Percentiles rank a stretch among this genome's conserved stretches.
Conservation (phyloP, 2,113 vertebrate genomes). For the Tyto alba region DNA sequence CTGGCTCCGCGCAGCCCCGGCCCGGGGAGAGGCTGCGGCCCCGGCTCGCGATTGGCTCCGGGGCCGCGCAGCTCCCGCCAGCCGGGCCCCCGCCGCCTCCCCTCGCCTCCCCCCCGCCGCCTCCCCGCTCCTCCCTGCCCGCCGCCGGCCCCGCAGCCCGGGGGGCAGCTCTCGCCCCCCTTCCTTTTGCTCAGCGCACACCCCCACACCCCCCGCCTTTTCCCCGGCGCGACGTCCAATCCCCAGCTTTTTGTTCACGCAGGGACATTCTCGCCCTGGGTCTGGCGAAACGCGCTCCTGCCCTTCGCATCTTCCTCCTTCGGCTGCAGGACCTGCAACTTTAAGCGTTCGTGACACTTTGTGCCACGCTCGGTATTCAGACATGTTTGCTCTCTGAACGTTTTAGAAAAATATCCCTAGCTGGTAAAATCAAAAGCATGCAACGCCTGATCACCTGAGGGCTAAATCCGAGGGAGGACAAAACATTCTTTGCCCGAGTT, state of each 20-base stretch:
- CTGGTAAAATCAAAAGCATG: slow-evolving; percentile 59
- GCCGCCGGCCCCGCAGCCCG: slow-evolving; percentile 9
- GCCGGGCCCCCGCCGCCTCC: slow-evolving; percentile 66
- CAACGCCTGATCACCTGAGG: slow-evolving; percentile 44
- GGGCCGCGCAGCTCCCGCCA: slow-evolving; percentile 70
- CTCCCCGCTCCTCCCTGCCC: slow-evolving; percentile 6
- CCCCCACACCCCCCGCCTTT: neutral
- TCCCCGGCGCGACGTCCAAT: neutral
- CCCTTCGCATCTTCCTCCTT: slow-evolving; percentile 3
- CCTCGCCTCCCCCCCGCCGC: neutral
- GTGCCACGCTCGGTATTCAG: slow-evolving; percentile 7
- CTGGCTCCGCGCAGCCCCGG: slow-evolving; percentile 73
- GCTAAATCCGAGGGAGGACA: slow-evolving; percentile 30
- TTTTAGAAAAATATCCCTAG: neutral
- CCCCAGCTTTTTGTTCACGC: slow-evolving; percentile 4
- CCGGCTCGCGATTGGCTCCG: slow-evolving; percentile 79
- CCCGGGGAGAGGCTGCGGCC: slow-evolving; percentile 71
- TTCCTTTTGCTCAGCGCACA: neutral
- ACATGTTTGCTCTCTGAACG: neutral
- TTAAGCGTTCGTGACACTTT: neutral
- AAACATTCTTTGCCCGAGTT: neutral
- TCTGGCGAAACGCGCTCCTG: neutral
- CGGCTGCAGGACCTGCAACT: neutral
- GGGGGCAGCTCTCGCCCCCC: neutral
- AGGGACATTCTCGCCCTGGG: neutral